phyloP scores from a whole-genome alignment of 2,888 invertebrate genomes.

The Meiosimyza decipiens region DNA sequence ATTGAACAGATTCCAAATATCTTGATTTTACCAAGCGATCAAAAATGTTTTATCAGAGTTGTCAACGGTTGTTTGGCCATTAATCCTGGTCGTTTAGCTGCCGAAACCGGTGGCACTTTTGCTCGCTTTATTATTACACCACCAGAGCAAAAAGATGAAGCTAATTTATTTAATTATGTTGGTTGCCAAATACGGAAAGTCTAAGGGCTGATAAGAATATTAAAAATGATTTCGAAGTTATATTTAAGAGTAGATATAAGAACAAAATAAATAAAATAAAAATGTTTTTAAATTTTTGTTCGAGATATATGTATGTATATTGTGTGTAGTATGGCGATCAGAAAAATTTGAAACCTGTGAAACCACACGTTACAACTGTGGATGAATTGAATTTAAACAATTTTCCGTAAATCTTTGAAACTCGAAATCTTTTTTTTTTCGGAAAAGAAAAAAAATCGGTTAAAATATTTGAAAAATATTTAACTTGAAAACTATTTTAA shows the following conservation, averaged over 20 bases:
- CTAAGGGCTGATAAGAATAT: constrained; percentile 46
- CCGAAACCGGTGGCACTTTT: constrained; percentile 83
- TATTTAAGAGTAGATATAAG: too few species aligned
- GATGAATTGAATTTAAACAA: too few species aligned
- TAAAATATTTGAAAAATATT: too few species aligned
- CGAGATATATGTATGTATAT: too few species aligned
- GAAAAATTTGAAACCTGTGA: too few species aligned
- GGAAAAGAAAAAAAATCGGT: too few species aligned
- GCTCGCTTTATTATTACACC: constrained; percentile 74
- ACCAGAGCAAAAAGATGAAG: constrained; percentile 57
- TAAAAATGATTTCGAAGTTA: too few species aligned
- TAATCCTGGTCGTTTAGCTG: constrained; percentile 86
- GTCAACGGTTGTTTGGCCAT: constrained; percentile 82
- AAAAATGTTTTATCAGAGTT: constrained; percentile 84
- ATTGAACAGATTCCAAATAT: constrained; percentile 83
- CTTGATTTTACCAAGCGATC: constrained; percentile 85
- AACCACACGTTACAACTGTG: too few species aligned
- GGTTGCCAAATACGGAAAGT: constrained; percentile 69
- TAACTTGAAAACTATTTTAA: too few species aligned
- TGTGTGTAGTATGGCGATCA: too few species aligned
- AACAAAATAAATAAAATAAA: constrained; percentile 21
- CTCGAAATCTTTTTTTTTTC: too few species aligned
- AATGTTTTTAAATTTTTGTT: constrained; percentile 12
- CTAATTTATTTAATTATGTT: constrained; percentile 64
- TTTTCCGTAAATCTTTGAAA: too few species aligned